These are phyloP conservation scores for Vulpes vulpes DNA, from an alignment of 2,113 vertebrate species.

Conservation along the genomic window DNA sequence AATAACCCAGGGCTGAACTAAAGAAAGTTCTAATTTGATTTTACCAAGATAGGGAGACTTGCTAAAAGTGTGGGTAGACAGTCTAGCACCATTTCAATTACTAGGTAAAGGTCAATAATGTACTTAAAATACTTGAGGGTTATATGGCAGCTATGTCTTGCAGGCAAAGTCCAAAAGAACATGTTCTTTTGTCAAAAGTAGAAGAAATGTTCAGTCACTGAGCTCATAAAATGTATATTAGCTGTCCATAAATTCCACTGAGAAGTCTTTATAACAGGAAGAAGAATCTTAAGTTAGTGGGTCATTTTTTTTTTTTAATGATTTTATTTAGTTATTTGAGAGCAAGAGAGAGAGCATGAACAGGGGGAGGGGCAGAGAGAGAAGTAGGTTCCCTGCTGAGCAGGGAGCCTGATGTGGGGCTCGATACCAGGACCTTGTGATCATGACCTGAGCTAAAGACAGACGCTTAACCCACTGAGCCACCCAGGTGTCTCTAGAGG, in stretches of 20 bases:
- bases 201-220: background rate
- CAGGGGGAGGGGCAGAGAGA: no score
- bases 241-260: background rate
- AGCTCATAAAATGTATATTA: background rate
- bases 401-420: no score
- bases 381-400: no score
- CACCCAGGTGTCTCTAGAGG: background rate
- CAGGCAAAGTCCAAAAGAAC: slow-evolving; percentile 49
- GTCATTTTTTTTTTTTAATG: no score
- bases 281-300: background rate
- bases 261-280: background rate
- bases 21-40: slow-evolving; percentile 63
- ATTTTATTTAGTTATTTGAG: no score
- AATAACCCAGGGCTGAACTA: slow-evolving; percentile 57
- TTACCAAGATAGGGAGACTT: slow-evolving; percentile 39
- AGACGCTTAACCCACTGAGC: no score
- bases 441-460: no score
- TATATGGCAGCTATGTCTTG: background rate
- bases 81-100: slow-evolving; percentile 28
- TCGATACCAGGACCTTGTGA: no score
- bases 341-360: no score
- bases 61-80: slow-evolving; percentile 55
- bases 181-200: background rate
- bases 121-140: slow-evolving; percentile 46
- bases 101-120: slow-evolving; percentile 33